Conservation (phyloP, 2,888 invertebrate genomes). For the Terebella lapidaria region DNA sequence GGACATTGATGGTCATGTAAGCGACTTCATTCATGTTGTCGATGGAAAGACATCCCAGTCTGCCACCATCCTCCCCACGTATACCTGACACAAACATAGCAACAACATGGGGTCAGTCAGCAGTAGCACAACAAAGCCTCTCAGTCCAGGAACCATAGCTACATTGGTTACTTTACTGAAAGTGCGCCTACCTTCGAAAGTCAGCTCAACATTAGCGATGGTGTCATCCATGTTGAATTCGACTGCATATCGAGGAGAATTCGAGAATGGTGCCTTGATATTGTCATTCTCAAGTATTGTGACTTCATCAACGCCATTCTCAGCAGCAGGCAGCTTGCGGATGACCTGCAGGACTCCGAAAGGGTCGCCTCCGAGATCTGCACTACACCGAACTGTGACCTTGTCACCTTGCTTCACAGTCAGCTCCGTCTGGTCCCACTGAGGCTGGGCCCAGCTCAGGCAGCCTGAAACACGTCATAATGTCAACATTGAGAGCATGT, state of each 20-base stretch:
- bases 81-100: background rate
- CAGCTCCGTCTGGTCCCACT: background rate
- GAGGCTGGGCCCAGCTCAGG: too few relatives aligned
- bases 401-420: background rate
- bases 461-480: too few relatives aligned
- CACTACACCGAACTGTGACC: background rate
- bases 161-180: background rate
- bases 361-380: background rate
- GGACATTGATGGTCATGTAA: background rate
- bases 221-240: background rate
- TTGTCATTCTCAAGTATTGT: background rate
- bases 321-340: background rate
- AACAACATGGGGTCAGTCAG: background rate
- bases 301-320: background rate
- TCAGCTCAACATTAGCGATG: too few relatives aligned
- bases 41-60: background rate
- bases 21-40: background rate
- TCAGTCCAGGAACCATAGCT: too few relatives aligned
- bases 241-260: background rate
- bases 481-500: too few relatives aligned
- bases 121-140: background rate
- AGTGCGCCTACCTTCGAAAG: too few relatives aligned
- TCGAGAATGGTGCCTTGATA: background rate
- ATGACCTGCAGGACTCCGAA: background rate
- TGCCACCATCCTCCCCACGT: background rate